These are phyloP conservation scores for Mythimna pallens DNA, from an alignment of 2,888 invertebrate genomes.

Conservation along the genomic window DNA sequence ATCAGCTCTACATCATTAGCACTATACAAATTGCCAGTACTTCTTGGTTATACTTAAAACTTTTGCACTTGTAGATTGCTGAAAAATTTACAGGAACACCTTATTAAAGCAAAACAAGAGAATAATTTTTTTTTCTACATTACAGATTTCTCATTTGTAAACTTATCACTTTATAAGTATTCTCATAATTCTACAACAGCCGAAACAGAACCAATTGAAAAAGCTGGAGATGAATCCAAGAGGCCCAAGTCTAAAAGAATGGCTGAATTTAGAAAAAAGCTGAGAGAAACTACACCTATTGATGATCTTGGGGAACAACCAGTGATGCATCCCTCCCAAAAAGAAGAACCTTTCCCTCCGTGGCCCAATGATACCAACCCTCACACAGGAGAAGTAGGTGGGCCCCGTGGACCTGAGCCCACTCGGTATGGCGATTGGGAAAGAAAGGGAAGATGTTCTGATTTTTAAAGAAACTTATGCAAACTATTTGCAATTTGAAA, in stretches of 20 bases:
- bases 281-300: constrained; percentile 92
- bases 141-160: constrained; percentile 47
- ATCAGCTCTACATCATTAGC: neutral
- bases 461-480: constrained; percentile 93
- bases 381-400: constrained; percentile 97
- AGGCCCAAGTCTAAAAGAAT: constrained; percentile 85
- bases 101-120: neutral
- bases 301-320: constrained; percentile 95
- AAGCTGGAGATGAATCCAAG: constrained; percentile 53
- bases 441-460: constrained; percentile 98
- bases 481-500: constrained; percentile 5
- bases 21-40: neutral
- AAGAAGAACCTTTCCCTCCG: constrained; percentile 95
- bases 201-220: constrained; percentile 52
- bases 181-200: constrained; percentile 68
- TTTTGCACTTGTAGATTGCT: neutral
- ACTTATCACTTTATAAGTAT: constrained; percentile 63
- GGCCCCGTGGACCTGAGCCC: constrained; percentile 99
- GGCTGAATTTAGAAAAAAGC: constrained; percentile 94
- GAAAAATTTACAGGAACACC: neutral
- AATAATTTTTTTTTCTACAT: constrained; percentile 5
- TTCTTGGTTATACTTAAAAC: neutral
- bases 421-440: constrained; percentile 99
- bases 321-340: constrained; percentile 92
- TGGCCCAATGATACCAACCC: constrained; percentile 98